Base-by-base conservation (phyloP, 1,140 invertebrate species). In the Uloborus diversus region DNA sequence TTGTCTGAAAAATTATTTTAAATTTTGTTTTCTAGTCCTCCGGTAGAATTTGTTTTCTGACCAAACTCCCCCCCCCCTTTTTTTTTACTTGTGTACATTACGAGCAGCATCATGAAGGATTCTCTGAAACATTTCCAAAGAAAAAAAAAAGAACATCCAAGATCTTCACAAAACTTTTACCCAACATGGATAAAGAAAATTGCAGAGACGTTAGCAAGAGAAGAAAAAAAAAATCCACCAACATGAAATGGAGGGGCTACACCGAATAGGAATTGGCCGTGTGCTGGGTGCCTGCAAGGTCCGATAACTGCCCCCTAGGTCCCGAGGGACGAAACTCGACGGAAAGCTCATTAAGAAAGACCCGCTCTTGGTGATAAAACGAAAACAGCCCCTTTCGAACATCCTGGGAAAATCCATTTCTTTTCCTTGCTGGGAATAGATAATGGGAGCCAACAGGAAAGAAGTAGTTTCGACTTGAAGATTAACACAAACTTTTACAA, bases 381-480 rank as follows among this genome's bases (percentile, higher is more conserved):
- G 56, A 59, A 59, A 30, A 28, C 23, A 28, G 56, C 56, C 56
- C 25, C 11, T 59, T 59, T 14, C 56, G 25, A 59, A 30, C 28
- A n/a, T n/a, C n/a, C n/a, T n/a, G n/a, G n/a, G n/a, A 28, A 59
- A 59, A 59, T 59, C 56, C 56, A 59, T 30, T 59, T 59, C 56
- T 59, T 59, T 59, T 30, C 28, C 56, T 11, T 28, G 14, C 25
- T 13, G n/a, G 25, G 13, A 1, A 25, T 23, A 59, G 9, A 30
- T 7, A 53, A n/a, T 17, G n/a, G 51, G 7, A 53, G n/a, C 14
- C n/a, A n/a, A n/a, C n/a, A n/a, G n/a, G n/a, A n/a, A n/a, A n/a
- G n/a, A n/a, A n/a, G n/a, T n/a, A n/a, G n/a, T n/a, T n/a, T n/a
- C n/a, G n/a, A n/a, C n/a, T n/a, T n/a, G n/a, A n/a, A n/a, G n/a